Percentiles rank a stretch among this genome's conserved stretches.
Evolutionary conservation across 2,113 vertebrate genomes (phyloP).

Genomic region (Turnix velox): DNA sequence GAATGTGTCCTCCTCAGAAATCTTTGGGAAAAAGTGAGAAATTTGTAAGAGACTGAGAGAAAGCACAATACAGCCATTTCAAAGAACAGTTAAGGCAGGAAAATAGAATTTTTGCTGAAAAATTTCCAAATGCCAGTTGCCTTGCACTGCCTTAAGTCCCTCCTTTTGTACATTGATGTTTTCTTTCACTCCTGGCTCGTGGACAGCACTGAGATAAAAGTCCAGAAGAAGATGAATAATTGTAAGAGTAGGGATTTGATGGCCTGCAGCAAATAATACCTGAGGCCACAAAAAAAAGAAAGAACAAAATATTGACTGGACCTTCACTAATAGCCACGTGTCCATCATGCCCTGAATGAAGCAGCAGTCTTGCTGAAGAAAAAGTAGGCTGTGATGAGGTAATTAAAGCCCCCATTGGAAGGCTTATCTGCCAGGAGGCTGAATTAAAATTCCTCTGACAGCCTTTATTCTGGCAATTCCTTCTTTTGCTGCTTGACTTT

Average conservation of each 20-base stretch:
- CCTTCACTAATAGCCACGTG: neutral
- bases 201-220: neutral
- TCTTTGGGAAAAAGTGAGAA: neutral
- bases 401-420: conserved; percentile 52
- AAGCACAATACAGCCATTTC: neutral
- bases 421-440: conserved; percentile 17
- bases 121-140: neutral
- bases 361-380: conserved; percentile 8
- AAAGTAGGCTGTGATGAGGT: conserved; percentile 54
- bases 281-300: neutral
- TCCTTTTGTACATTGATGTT: neutral
- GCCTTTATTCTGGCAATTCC: conserved; percentile 44
- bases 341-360: conserved; percentile 4
- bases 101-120: neutral
- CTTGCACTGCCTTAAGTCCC: neutral
- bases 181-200: neutral
- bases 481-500: conserved; percentile 27
- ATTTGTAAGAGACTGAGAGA: neutral
- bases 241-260: neutral
- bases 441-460: conserved; percentile 55
- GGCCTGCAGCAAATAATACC: conserved; percentile 10
- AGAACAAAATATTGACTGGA: conserved; percentile 44
- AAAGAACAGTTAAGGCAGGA: neutral
- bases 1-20: neutral
- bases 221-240: neutral